Evolutionary conservation across 2,888 invertebrate genomes (phyloP).

Genomic region (Plebejus anna): DNA sequence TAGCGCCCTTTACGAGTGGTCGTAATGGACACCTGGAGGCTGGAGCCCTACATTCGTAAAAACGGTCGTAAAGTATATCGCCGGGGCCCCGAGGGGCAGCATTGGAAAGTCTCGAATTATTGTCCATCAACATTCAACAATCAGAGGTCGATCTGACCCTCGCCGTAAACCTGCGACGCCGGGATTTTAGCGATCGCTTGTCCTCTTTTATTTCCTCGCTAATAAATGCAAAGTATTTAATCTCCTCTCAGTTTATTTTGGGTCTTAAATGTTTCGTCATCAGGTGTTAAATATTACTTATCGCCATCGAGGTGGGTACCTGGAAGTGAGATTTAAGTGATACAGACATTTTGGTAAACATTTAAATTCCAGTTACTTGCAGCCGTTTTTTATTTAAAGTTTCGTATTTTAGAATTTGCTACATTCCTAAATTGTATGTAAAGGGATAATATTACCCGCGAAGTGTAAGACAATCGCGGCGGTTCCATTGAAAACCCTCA

Average conservation of each 20-base stretch:
- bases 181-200: constrained; percentile 14
- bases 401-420: background rate
- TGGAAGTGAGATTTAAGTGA: background rate
- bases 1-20: constrained; percentile 20
- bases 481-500: constrained; percentile 27
- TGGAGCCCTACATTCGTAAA: constrained; percentile 22
- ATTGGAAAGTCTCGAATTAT: constrained; percentile 71
- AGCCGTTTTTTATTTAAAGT: background rate
- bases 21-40: constrained; percentile 27
- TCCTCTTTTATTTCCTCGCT: constrained; percentile 6
- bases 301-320: background rate
- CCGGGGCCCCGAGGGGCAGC: constrained; percentile 42
- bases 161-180: constrained; percentile 62
- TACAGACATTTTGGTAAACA: background rate
- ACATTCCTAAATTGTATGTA: background rate
- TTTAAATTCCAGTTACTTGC: background rate
- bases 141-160: constrained; percentile 64
- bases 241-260: background rate
- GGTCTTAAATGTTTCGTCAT: constrained; percentile 5
- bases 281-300: constrained; percentile 14
- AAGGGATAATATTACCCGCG: background rate
- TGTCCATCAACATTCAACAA: constrained; percentile 71
- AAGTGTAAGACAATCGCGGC: constrained; percentile 8
- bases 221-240: constrained; percentile 12
- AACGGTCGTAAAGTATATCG: constrained; percentile 22